phyloP scores from a whole-genome alignment of 2,888 invertebrate genomes.

The Drymonia ruficornis region DNA sequence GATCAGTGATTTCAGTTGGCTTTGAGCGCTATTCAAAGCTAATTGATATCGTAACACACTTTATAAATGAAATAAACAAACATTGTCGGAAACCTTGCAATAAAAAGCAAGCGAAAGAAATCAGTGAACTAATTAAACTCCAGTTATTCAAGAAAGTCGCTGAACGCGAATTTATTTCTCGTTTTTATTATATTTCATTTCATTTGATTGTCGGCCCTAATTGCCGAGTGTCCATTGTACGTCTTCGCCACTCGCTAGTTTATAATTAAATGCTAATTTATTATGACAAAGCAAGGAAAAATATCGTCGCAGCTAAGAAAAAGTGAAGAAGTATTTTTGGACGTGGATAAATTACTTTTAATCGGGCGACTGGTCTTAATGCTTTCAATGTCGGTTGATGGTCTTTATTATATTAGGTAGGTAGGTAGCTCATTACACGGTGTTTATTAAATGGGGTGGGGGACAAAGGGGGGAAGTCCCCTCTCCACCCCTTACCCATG shows the following conservation, averaged over 20 bases:
- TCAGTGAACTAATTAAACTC: conserved; percentile 28
- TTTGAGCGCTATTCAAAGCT: too few relatives aligned
- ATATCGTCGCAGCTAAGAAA: background rate
- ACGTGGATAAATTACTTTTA: background rate
- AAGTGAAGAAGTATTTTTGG: background rate
- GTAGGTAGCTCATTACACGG: too few relatives aligned
- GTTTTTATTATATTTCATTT: conserved; percentile 22
- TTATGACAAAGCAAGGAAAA: conserved; percentile 16
- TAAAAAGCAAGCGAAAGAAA: conserved; percentile 7
- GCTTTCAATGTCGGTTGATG: too few relatives aligned
- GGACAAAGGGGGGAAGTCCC: too few relatives aligned
- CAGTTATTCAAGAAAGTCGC: conserved; percentile 18
- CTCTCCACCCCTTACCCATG: too few relatives aligned
- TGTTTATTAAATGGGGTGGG: too few relatives aligned
- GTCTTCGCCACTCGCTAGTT: conserved; percentile 37
- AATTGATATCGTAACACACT: too few relatives aligned
- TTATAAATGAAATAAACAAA: too few relatives aligned
- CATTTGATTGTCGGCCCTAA: conserved; percentile 25
- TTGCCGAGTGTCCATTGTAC: conserved; percentile 29
- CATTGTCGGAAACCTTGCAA: background rate
- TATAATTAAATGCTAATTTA: conserved; percentile 39
- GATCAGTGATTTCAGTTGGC: too few relatives aligned
- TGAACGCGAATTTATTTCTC: conserved; percentile 7
- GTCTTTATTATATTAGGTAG: too few relatives aligned
- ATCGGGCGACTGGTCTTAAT: background rate